Conservation (phyloP, 1,140 invertebrate genomes). For the Octopus bimaculoides region DNA sequence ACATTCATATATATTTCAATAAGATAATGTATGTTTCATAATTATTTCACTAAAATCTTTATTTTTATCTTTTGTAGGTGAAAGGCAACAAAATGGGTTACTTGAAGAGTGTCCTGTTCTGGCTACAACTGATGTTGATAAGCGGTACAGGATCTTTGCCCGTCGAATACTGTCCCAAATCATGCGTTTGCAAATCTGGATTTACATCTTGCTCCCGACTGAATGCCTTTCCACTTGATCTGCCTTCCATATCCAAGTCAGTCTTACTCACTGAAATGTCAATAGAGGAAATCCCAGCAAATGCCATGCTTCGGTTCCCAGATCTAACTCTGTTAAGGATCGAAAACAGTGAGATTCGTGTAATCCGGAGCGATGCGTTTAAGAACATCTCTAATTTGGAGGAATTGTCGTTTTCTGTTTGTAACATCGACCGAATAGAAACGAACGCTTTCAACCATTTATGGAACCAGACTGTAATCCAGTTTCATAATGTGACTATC, state of each 20-base stretch:
- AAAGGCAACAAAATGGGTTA: no score
- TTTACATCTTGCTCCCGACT: background rate
- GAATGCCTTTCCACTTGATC: background rate
- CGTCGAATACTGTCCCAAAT: background rate
- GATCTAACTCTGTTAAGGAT: background rate
- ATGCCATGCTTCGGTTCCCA: background rate
- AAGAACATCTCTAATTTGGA: background rate
- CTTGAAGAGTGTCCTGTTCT: no score
- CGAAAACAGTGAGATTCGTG: background rate
- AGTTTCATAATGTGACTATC: background rate
- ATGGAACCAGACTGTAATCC: background rate
- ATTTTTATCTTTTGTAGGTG: no score
- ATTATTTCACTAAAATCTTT: no score
- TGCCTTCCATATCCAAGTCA: background rate
- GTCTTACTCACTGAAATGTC: background rate
- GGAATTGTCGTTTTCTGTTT: background rate
- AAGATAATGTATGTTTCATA: no score
- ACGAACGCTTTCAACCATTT: background rate
- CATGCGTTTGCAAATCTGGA: background rate
- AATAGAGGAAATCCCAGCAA: background rate
- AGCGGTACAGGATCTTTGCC: no score
- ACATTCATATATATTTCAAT: no score
- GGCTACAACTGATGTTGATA: no score
- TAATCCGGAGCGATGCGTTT: background rate
- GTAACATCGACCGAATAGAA: background rate